Evolutionary conservation across 1,140 invertebrate species (phyloP), one percentile per base, ranked within the genome.

Genomic region (Diprion similis): DNA sequence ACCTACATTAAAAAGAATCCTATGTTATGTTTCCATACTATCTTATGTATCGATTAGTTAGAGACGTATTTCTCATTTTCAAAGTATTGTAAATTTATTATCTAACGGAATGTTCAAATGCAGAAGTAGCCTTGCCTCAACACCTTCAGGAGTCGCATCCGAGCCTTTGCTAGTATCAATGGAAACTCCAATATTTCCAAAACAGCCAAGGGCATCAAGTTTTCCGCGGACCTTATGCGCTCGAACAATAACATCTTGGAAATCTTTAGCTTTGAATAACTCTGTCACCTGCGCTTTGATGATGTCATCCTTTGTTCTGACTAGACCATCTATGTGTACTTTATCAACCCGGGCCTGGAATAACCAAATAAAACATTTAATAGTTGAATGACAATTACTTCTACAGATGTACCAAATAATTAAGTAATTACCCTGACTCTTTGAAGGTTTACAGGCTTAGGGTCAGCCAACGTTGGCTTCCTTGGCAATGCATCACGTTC

Each of bases 281-380:
- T 94, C 92, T 67, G 89, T 87, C 0, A 97, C 90, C 77, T 92
- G 92, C 70, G 91, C 89, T 71, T 91, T 89, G n/a, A 97, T 86
- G 70, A 96, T 91, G 78, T 96, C 95, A 87, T 96, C 92, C 84
- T 95, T 95, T 0, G 96, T 97, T 73, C 95, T 85, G n/a, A 81
- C 88, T 11, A 97, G 83, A 1, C 95, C 95, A 84, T 96, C 94
- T 67, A 97, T 90, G 80, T 94, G 90, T 70, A 97, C 89, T 84
- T 91, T 90, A 77, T 95, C 94, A 1, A 97, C 95, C 78, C 92
- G 88, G 24, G 93, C 94, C 92, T 94, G 81, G 45, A 88, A 85
- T 71, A 73, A 78, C 76, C 51, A 70, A 74, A 70, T 72, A 64
- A 47, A 71, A 11, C 64, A 66, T n/a, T 70, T 66, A 46, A 11